phyloP scores from a whole-genome alignment of 2,797 vertebrate species.

The Enteromius viviparus region DNA sequence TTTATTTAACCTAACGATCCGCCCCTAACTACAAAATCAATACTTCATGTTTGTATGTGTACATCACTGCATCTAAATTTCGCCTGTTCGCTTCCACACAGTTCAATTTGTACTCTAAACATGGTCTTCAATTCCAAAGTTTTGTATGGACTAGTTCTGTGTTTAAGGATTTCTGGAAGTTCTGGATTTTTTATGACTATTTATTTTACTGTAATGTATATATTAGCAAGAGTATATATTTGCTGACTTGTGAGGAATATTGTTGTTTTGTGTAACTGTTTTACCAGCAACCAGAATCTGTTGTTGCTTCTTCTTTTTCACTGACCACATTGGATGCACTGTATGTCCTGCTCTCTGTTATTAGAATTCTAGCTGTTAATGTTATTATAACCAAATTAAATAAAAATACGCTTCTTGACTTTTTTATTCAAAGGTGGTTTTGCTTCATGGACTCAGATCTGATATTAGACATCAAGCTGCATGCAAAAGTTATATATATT shows the following conservation, averaged over 20 bases:
- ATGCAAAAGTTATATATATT: neutral
- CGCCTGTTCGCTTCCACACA: constrained; percentile 66
- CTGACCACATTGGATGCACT: constrained; percentile 80
- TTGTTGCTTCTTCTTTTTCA: constrained; percentile 64
- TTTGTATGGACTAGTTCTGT: constrained; percentile 86
- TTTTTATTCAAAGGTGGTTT: constrained; percentile 15
- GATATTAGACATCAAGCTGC: neutral
- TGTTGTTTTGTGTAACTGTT: constrained; percentile 83
- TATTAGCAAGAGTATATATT: constrained; percentile 95
- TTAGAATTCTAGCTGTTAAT: constrained; percentile 88
- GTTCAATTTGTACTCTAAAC: constrained; percentile 63
- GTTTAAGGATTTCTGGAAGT: constrained; percentile 80
- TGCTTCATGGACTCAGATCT: neutral
- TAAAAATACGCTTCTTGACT: constrained; percentile 45
- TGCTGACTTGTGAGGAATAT: constrained; percentile 80
- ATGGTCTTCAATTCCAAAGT: constrained; percentile 87
- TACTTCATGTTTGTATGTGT: constrained; percentile 53
- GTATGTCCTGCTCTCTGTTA: constrained; percentile 78
- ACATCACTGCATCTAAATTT: constrained; percentile 61
- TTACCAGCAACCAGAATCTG: constrained; percentile 79
- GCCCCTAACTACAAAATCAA: constrained; percentile 64
- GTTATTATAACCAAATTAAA: constrained; percentile 88
- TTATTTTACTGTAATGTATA: constrained; percentile 93
- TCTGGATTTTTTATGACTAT: constrained; percentile 88
- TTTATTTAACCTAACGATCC: constrained; percentile 55